Base-by-base conservation (phyloP, 35 echinoderm and acorn worm species). In the Ophioderma brevispina region DNA sequence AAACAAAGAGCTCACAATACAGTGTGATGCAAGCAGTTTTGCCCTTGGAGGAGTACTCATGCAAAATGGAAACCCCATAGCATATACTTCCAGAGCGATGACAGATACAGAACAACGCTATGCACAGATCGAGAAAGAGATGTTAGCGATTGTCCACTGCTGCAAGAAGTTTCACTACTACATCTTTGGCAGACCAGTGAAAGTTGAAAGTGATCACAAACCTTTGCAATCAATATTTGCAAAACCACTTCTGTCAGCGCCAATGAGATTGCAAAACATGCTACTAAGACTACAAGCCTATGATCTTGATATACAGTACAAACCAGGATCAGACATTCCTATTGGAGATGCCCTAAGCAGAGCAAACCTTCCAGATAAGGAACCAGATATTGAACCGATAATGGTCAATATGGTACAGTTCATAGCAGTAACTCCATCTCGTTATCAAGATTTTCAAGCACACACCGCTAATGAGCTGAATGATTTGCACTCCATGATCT, bases 41-140 rank as follows among this genome's bases (percentile, higher is more conserved):
- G 93, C 88, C 2, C 30, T 82, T 0, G 94, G 94, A 0, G 94
- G 84, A 4, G 38, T 52, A 0, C 38, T 95, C 0, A 0, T 95
- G 1, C 94, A 96, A 64, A 76, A 86, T 86, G 84, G 46, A 23
- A 0, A 31, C 11, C 81, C 31, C 6, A 39, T 90, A 5, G 88
- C 88, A 19, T 87, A 35, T 87, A 84, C 81, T 37, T 85, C 82
- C 0, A 86, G 82, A 91, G 49, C 78, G 8, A 75, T 94, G 35
- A 93, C 85, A 64, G 84, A 88, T 5, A 17, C 88, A 30, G 55
- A 85, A 76, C 39, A 36, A 5, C 41, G 42, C 15, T 80, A 86
- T 36, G 75, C 93, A 28, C 93, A 91, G 38, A 94, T 94, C 31
- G 82, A 94, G 76, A 87, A 94, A 80, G 93, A 89, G 75, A 42